Conservation (phyloP, 2,888 invertebrate genomes). For the Morpho helenor region DNA sequence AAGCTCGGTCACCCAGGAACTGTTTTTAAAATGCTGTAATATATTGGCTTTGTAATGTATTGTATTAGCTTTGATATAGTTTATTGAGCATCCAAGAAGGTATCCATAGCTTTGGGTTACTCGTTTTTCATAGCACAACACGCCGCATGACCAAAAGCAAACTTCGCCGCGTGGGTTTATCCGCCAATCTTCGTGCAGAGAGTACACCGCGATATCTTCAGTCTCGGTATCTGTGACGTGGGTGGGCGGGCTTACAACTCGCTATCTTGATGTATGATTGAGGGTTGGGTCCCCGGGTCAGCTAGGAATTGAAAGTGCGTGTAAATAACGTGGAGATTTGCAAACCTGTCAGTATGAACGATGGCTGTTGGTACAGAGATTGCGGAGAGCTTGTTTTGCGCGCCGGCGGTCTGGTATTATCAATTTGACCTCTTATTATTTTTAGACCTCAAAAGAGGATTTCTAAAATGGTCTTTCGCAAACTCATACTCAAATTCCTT, state of each 20-base stretch:
- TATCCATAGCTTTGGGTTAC: too few relatives aligned
- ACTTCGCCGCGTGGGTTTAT: conserved; percentile 6
- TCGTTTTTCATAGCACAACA: too few relatives aligned
- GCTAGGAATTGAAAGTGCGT: conserved; percentile 18
- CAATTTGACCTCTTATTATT: too few relatives aligned
- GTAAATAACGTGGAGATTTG: conserved; percentile 15
- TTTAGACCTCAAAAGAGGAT: too few relatives aligned
- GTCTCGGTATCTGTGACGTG: conserved; percentile 21
- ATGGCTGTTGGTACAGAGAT: not conserved
- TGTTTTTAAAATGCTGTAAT: too few relatives aligned
- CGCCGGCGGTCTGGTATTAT: too few relatives aligned
- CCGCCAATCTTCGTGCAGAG: conserved; percentile 1
- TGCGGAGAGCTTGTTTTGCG: too few relatives aligned
- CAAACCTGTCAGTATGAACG: conserved; percentile 3
- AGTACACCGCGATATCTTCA: conserved; percentile 8
- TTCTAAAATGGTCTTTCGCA: too few relatives aligned
- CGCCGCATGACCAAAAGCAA: conserved; percentile 1
- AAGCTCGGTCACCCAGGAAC: too few relatives aligned
- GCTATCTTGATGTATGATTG: conserved; percentile 19
- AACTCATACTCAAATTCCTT: too few relatives aligned
- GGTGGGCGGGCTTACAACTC: conserved; percentile 26
- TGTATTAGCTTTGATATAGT: too few relatives aligned
- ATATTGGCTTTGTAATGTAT: too few relatives aligned
- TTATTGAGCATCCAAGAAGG: not conserved
- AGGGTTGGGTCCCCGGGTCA: conserved; percentile 16